Evolutionary conservation across 2,113 vertebrate species (phyloP), one percentile per base, ranked within the genome.

Genomic region (Scytalopus superciliaris): DNA sequence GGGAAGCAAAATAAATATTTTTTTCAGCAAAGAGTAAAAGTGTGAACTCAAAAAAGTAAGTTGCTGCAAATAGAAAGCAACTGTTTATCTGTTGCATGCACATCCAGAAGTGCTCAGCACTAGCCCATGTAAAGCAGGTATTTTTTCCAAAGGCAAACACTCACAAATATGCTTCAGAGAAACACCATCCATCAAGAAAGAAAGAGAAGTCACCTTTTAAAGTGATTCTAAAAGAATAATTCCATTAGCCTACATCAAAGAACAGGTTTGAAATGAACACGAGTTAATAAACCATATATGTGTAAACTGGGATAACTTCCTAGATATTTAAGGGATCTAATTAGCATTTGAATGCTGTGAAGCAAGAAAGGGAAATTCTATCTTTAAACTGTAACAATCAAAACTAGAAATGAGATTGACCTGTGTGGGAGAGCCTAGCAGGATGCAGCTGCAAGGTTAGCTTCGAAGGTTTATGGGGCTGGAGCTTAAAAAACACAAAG

Each of bases 301-400:
- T 96, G 88, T 96, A 96, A 96, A 96, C 92, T 90, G 79, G 92
- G 79, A 93, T 94, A 90, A 96, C 93, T 96, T 96, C 88, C 94
- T 94, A 77, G 92, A 60, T 78, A 68, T 95, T 94, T 93, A 94
- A 95, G 92, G 88, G 28, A 81, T 33, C 88, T 92, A 77, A 93
- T 97, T 96, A 96, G 90, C 94, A 95, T 97, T 94, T 97, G 90
- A 96, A 96, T 93, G 79, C 90, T 78, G 35, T 78, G 83, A 93
- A 94, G 86, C 76, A 94, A 95, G 88, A 96, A 96, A 96, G 56
- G 76, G 76, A 96, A 96, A 95, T 78, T 94, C 85, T 88, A 24
- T 90, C 92, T 96, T 91, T 94, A 93, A 91, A 96, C 79, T 94
- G 78, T 91, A 86, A 95, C 95, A 93, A 96, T 91, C 94, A 92